Percentiles rank a stretch among this genome's conserved stretches.
phyloP scores from a whole-genome alignment of 2,888 invertebrate genomes.

The Dioctria linearis region DNA sequence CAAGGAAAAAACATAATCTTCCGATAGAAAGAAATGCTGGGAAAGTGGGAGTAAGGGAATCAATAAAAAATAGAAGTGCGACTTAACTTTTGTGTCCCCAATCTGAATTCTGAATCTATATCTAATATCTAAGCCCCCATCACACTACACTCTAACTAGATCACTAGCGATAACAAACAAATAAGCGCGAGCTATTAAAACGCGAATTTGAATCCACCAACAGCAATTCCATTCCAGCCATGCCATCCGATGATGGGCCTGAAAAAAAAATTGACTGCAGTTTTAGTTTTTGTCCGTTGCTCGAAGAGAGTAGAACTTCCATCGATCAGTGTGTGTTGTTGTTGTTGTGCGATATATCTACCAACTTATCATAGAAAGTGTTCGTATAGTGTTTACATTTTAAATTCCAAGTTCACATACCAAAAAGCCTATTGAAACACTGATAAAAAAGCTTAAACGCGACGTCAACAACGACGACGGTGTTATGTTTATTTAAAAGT shows the following conservation, averaged over 20 bases:
- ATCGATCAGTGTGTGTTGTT: neutral
- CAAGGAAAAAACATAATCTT: neutral
- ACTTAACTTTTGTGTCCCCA: neutral
- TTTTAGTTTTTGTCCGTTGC: constrained; percentile 44
- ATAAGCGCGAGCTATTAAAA: neutral
- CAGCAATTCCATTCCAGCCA: neutral
- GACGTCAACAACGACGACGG: neutral
- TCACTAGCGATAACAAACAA: no score
- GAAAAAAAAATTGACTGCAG: constrained; percentile 37
- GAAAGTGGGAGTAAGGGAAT: neutral
- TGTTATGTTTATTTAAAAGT: constrained; percentile 30
- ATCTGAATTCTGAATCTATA: neutral
- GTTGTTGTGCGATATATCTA: neutral
- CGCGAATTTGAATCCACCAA: neutral
- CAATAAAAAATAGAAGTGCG: constrained; percentile 12
- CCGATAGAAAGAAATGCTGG: constrained; percentile 4
- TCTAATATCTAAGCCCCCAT: no score
- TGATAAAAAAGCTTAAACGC: constrained; percentile 8
- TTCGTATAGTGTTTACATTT: neutral
- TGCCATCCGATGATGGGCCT: neutral
- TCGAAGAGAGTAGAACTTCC: constrained; percentile 28
- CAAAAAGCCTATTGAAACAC: neutral
- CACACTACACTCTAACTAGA: no score
- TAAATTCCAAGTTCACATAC: constrained; percentile 2
- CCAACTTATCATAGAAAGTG: neutral